A percentile compares a stretch with the other conserved stretches of the same genome.
These are phyloP conservation scores for Scomber scombrus DNA, from an alignment of 2,113 vertebrate genomes.

Conservation along the genomic window DNA sequence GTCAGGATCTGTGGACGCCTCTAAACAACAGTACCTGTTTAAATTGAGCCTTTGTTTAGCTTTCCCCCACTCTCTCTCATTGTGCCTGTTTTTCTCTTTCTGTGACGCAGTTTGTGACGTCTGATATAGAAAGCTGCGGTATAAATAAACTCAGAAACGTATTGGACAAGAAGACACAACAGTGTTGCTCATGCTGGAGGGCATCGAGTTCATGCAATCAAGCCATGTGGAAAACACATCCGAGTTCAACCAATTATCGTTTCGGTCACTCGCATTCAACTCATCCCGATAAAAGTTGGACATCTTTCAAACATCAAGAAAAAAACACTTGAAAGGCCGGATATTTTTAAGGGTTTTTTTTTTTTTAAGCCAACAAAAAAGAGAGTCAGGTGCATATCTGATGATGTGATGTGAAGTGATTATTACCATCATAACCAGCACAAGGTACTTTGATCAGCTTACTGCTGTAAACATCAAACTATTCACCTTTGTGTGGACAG, in stretches of 20 bases:
- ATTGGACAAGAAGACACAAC: slow-evolving; percentile 32
- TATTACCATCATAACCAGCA: not conserved
- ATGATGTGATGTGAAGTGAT: slow-evolving; percentile 7
- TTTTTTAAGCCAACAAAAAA: not conserved
- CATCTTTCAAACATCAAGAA: not conserved
- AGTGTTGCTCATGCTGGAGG: slow-evolving; percentile 50
- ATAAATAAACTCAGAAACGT: slow-evolving; percentile 8
- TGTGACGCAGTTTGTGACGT: slow-evolving; percentile 16
- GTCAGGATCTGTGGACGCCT: not conserved
- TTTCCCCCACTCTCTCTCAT: not conserved
- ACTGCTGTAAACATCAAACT: not conserved
- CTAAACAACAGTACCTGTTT: not conserved
- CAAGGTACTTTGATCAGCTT: not conserved
- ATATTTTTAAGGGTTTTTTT: not conserved
- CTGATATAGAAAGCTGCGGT: not conserved
- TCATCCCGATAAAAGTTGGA: slow-evolving; percentile 16
- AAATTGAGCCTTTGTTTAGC: not conserved
- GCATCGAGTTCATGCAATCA: slow-evolving; percentile 11
- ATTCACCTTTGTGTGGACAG: not conserved
- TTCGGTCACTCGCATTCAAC: not conserved
- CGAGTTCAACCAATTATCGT: not conserved
- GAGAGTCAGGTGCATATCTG: not conserved
- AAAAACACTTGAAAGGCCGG: slow-evolving; percentile 2
- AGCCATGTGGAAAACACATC: slow-evolving; percentile 49
- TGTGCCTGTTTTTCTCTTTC: not conserved